Conservation (phyloP, 2,888 invertebrate species). For the Lasioglossum oenotherae region DNA sequence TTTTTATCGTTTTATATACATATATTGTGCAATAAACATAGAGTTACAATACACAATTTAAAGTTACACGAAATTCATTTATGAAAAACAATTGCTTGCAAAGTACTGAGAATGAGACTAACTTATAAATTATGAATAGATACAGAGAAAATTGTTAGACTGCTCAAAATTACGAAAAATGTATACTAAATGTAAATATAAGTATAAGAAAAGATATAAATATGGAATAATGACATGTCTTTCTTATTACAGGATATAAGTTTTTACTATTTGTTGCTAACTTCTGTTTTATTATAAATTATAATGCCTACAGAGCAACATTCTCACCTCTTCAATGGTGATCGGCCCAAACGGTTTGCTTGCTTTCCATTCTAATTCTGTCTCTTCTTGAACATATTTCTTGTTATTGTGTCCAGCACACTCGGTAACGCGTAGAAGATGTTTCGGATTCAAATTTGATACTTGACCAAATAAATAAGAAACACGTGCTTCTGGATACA, state of each 20-base stretch:
- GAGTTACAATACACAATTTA: slow-evolving; percentile 22
- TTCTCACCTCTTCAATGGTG: slow-evolving; percentile 81
- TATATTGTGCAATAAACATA: slow-evolving; percentile 26
- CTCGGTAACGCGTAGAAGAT: slow-evolving; percentile 74
- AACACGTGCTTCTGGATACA: slow-evolving; percentile 64
- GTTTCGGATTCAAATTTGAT: slow-evolving; percentile 69
- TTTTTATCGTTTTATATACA: slow-evolving; percentile 16
- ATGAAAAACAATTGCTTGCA: background rate
- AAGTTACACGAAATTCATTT: slow-evolving; percentile 14
- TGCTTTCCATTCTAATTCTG: slow-evolving; percentile 42
- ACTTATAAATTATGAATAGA: slow-evolving; percentile 11
- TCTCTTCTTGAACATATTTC: slow-evolving; percentile 36
- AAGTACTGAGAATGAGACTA: background rate
- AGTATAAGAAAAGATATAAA: background rate
- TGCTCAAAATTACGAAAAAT: background rate
- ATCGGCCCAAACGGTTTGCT: slow-evolving; percentile 75
- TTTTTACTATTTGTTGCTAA: background rate
- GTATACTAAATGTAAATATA: background rate
- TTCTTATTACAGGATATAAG: slow-evolving; percentile 10
- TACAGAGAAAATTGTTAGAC: slow-evolving; percentile 7
- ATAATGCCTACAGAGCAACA: slow-evolving; percentile 74
- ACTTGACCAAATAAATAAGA: slow-evolving; percentile 68
- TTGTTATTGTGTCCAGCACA: slow-evolving; percentile 63
- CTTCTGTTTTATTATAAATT: slow-evolving; percentile 33
- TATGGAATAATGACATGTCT: background rate